Evolutionary conservation across 2,113 vertebrate genomes (phyloP), one percentile per base, ranked within the genome.

Genomic region (Sapayoa aenigma): DNA sequence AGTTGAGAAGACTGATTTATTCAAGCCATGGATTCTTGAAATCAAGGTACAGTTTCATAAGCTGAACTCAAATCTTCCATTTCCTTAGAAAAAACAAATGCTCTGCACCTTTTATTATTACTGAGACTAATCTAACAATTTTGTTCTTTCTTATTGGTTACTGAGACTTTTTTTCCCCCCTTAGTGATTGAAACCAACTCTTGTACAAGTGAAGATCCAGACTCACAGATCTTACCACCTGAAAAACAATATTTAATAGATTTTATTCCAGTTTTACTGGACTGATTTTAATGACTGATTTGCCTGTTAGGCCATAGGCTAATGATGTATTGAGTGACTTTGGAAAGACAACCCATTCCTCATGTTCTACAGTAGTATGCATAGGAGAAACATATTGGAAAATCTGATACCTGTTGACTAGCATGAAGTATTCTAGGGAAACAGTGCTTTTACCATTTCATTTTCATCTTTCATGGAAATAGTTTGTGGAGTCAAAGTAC

Each of bases 1-100:
- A 97, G 98, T 99, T 93, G 98, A 99, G 79, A 97, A 98, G 68
- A 98, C 94, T 84, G 99, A 99, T 22, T 97, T 98, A 58, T 99
- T 99, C 94, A 98, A 97, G 97, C 98, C 99, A 4, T 99, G 99
- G 99, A 97, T 95, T 94, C 98, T 99, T 94, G 98, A 98, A 77
- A 97, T 99, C 58, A 99, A 99, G 98, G 99, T 98, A 90, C 28
- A 2, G 55, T 85, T 97, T 71, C 30, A 11, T 88, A 56, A 84
- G 14, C 31, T 75, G 18, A 81, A 72, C n/a, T 69, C 5, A 39
- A 22, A 16, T 44, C 17, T n/a, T 14, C 3, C 10, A 12, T 81
- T 86, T 58, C 9, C 10, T 56, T 62, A 46, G n/a, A 13, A 50
- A 65, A 69, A 25, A 28, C 7, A 53, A 68, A 53, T 31, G 11